Base-by-base conservation (phyloP, 2,888 invertebrate species). In the Ganaspis brasiliensis region DNA sequence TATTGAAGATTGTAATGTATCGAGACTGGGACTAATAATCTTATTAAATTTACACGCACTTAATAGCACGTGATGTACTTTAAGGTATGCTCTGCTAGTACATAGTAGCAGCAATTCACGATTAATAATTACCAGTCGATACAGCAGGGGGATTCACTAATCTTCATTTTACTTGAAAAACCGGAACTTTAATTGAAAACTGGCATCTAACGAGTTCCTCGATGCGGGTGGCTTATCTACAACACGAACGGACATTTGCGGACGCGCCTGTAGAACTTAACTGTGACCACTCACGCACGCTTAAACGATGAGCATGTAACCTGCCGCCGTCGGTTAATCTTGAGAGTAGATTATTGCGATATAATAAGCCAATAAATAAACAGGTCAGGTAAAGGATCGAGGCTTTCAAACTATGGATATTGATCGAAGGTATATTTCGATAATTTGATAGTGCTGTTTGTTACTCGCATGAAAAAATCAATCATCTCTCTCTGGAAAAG, bases 201-300 rank as follows among this genome's bases (percentile, higher is more conserved):
- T 45, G 40, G 26, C 40, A 40, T 40, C 45, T 45, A 67, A 67
- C 67, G 45, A 67, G 67, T 67, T 67, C 24, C 24, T n/a, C 67
- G 67, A 45, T 67, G 67, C 67, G 67, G 67, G 67, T 67, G 67
- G 67, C 67, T 67, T 67, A 67, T 67, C 45, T 63, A 19, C 40
- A 37, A 35, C 37, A 40, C 21, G 21, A 52, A 26, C n/a, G 57
- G 67, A 45, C 45, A 67, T 67, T 67, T 67, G 67, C 45, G 56
- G 19, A 56, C 5, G 56, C 24, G 56, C 24, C 56, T 56, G 24
- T 56, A 24, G 24, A 56, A 45, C 24, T 24, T 67, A 67, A 67
- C 67, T 67, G 67, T 67, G 67, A 67, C 67, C 45, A 67, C 45
- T 67, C 67, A 67, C 67, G 67, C 45, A 67, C 26, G n/a, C 45